Base-by-base conservation (phyloP, 92 coral and sea anemone species). In the Scolanthus callimorphus region DNA sequence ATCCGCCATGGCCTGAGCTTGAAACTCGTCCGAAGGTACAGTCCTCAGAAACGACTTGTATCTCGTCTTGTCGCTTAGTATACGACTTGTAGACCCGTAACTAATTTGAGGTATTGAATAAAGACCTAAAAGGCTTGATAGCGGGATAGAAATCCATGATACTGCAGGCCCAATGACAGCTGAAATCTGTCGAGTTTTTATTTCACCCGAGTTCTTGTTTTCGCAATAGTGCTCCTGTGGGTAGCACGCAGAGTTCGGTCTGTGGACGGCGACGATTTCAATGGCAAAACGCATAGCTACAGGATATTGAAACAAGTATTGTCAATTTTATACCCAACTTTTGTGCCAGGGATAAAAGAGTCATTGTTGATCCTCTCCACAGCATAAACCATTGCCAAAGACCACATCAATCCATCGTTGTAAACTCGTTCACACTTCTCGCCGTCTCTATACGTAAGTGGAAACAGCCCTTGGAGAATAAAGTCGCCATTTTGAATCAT, bases 101-200 rank as follows among this genome's bases (percentile, higher is more conserved):
- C 99, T 86, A 1, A 89, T 81, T 63, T 84, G 95, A 3, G 97
- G 95, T 20, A 94, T 94, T 56, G 57, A 78, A 30, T 89, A 94
- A 38, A 94, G 47, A 15, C 96, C 97, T 4, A 94, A 74, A 3
- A 94, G 47, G 43, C 97, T 84, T 0, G 99, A 96, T 1, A 85
- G 71, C 0, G 99, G 99, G 1, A 94, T 83, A 0, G 99, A 75
- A 49, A 71, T 81, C 81, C 97, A 81, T 3, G 99, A 94, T 0
- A 66, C 69, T 0, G 95, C 97, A 0, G 99, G 99, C 9, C 99
- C 99, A 21, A 94, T 84, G 9, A 94, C 90, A 0, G 97, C 90
- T 1, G 87, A 62, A 12, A 85, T 63, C 31, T 51, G 73, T 31
- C 55, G 51, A 21, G 46, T 21, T 10, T 34, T 43, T 13, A 38